These are phyloP conservation scores for Brachyptera putata DNA, from an alignment of 2,888 invertebrate species.

Conservation along the genomic window DNA sequence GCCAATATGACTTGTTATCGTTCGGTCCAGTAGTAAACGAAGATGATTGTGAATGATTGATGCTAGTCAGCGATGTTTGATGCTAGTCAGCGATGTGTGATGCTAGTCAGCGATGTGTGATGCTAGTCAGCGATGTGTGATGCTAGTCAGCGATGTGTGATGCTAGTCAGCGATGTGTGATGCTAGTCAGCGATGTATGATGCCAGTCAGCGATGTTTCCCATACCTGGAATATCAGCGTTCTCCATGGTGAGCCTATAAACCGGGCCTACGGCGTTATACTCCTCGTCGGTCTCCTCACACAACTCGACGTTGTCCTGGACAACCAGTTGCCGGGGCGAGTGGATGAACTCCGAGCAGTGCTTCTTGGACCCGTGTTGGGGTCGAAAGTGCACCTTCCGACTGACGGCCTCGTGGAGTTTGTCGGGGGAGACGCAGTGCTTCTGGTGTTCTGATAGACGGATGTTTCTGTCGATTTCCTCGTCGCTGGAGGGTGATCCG, in stretches of 20 bases:
- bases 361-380: slow-evolving; percentile 40
- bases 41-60: too few relatives aligned
- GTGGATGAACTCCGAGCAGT: slow-evolving; percentile 52
- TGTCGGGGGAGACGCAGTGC: slow-evolving; percentile 62
- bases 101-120: too few relatives aligned
- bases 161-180: too few relatives aligned
- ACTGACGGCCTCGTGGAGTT: slow-evolving; percentile 63
- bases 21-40: too few relatives aligned
- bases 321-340: slow-evolving; percentile 63
- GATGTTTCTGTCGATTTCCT: slow-evolving; percentile 51
- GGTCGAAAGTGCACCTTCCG: slow-evolving; percentile 55
- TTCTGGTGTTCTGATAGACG: slow-evolving; percentile 56
- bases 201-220: too few relatives aligned
- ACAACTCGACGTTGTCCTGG: slow-evolving; percentile 69
- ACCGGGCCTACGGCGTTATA: slow-evolving; percentile 58
- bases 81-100: too few relatives aligned
- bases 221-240: slow-evolving; percentile 39
- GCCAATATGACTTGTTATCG: too few relatives aligned
- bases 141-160: too few relatives aligned
- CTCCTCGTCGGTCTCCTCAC: slow-evolving; percentile 58
- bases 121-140: too few relatives aligned
- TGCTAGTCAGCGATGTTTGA: too few relatives aligned
- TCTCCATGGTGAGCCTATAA: slow-evolving; percentile 54
- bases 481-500: slow-evolving; percentile 39
- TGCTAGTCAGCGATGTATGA: too few relatives aligned